These are phyloP conservation scores for Echinometra lucunter DNA, from an alignment of 53 echinoderm and acorn worm genomes.

Conservation along the genomic window DNA sequence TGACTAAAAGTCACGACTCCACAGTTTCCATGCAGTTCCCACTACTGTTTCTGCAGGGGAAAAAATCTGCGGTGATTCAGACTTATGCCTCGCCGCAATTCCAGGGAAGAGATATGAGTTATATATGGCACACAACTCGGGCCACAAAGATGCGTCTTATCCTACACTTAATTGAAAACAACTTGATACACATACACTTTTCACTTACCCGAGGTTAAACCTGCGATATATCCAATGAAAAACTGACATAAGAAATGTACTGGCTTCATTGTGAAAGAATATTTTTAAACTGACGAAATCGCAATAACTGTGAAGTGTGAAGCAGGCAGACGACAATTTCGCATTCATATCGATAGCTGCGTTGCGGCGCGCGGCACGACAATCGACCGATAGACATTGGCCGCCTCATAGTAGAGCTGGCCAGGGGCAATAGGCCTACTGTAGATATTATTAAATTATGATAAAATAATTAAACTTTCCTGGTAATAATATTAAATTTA, in stretches of 20 bases:
- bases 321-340: background rate
- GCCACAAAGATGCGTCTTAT: background rate
- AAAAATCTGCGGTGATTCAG: background rate
- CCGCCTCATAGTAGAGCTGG: too few species aligned
- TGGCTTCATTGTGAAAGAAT: background rate
- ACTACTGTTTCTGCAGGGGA: background rate
- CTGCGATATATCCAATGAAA: slow-evolving; percentile 22
- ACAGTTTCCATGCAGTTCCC: background rate
- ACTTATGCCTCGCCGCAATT: background rate
- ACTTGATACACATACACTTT: background rate
- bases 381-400: background rate
- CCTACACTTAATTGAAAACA: background rate
- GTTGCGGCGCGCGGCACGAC: background rate
- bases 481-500: too few species aligned
- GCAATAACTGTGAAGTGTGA: too few species aligned
- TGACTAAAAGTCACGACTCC: background rate
- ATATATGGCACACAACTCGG: background rate
- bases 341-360: background rate
- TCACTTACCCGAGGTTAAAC: slow-evolving; percentile 29
- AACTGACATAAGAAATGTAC: background rate
- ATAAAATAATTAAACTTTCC: too few species aligned
- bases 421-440: too few species aligned
- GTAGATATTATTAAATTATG: too few species aligned
- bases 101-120: background rate
- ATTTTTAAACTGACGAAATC: too few species aligned